Evolutionary conservation across 2,113 vertebrate species (phyloP), one percentile per base, ranked within the genome.

Genomic region (Eudyptes chrysolophus): DNA sequence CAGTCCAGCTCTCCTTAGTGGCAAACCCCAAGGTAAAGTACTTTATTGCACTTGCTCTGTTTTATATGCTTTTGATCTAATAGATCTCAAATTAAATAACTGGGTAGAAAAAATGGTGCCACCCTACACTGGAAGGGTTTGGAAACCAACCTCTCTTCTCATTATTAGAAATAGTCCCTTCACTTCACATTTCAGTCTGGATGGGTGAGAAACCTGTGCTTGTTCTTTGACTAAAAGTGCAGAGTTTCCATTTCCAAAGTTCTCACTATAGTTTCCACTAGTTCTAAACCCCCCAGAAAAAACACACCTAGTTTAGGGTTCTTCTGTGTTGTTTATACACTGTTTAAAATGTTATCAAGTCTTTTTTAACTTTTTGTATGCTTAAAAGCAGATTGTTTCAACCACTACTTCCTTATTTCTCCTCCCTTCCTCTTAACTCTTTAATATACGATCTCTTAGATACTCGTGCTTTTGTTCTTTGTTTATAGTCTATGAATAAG

Each of bases 361-460:
- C 46, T 64, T 84, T 80, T 89, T 78, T 16, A 66, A 83, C 25
- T 65, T 90, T 94, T 87, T 76, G 61, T 82, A 68, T 48, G 15
- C 78, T 92, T 93, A 85, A 82, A 93, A 93, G 80, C 30, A 75
- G 80, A 57, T 86, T 75, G 55, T 80, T 97, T 97, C 65, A 95
- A 95, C 90, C 90, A 32, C 94, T 76, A 92, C 89, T 96, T 97
- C 97, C 96, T 95, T 81, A 89, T 96, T 95, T 95, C 92, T 82
- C 90, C 76, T 94, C 84, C 72, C 92, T 96, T 96, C 95, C 84
- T 90, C 74, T 97, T 97, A 97, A 97, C 90, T 94, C 77, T 90
- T 97, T 92, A 70, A 55, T 26, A 72, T 20, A 71, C 38, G 26
- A 22, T 16, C 19, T 89, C 60, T 68, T 55, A 79, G 68, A 62